Evolutionary conservation across 2,888 invertebrate genomes (phyloP).

Genomic region (Cyclophora albipunctata): DNA sequence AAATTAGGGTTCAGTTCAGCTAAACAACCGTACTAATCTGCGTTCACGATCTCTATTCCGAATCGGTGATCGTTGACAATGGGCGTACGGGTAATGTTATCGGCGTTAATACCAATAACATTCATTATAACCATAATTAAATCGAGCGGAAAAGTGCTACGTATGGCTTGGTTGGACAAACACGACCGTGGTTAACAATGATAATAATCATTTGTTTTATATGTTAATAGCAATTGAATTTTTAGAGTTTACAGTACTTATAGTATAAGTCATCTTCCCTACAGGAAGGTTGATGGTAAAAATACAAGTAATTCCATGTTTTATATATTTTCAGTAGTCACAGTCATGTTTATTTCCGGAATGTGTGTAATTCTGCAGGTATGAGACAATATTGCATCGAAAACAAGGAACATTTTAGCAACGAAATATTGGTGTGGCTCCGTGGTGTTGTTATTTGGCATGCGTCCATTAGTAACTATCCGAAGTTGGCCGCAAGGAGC

Average conservation of each 20-base stretch:
- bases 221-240: too few species aligned
- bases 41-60: constrained; percentile 26
- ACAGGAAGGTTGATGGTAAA: too few species aligned
- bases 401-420: constrained; percentile 26
- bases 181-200: too few species aligned
- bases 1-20: constrained; percentile 28
- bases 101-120: constrained; percentile 16
- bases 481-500: constrained; percentile 22
- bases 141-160: constrained; percentile 9
- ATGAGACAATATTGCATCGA: constrained; percentile 12
- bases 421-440: constrained; percentile 38
- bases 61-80: constrained; percentile 30
- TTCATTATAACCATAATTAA: constrained; percentile 6
- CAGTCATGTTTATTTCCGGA: too few species aligned
- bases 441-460: constrained; percentile 46
- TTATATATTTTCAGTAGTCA: too few species aligned
- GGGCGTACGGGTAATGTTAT: constrained; percentile 20
- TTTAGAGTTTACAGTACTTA: too few species aligned
- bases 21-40: constrained; percentile 28
- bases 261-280: too few species aligned
- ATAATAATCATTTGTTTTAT: too few species aligned
- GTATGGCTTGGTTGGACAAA: neutral
- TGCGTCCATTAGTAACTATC: constrained; percentile 48
- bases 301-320: too few species aligned
- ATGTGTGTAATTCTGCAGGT: neutral